Evolutionary conservation across 2,797 vertebrate genomes (phyloP).

Genomic region (Buceros bicornis): DNA sequence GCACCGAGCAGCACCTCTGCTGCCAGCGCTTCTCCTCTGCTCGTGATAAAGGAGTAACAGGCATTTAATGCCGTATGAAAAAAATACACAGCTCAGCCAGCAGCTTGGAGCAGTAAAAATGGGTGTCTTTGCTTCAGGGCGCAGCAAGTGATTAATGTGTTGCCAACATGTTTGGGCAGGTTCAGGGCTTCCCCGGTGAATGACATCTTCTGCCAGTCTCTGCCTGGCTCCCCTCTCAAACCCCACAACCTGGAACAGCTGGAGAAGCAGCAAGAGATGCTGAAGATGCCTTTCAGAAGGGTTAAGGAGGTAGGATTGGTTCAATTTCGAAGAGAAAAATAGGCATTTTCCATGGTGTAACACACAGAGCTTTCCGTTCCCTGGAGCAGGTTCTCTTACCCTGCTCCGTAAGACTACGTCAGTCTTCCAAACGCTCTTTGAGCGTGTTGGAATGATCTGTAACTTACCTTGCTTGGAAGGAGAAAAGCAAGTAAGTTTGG

Average conservation of each 20-base stretch:
- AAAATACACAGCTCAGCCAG: neutral
- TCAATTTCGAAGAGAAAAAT: neutral
- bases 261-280: constrained; percentile 90
- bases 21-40: neutral
- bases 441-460: neutral
- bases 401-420: neutral
- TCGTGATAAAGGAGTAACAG: neutral
- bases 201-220: constrained; percentile 95
- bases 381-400: neutral
- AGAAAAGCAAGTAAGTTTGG: neutral
- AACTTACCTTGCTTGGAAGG: neutral
- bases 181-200: constrained; percentile 97
- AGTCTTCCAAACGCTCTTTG: neutral
- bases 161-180: constrained; percentile 75
- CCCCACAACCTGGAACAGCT: constrained; percentile 89
- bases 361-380: neutral
- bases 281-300: constrained; percentile 89
- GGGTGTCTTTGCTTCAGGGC: neutral
- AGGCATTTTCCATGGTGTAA: neutral
- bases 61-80: neutral
- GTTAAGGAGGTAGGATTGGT: constrained; percentile 80
- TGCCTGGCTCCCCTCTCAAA: constrained; percentile 91
- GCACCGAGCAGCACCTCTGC: neutral
- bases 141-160: neutral
- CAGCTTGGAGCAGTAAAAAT: neutral